These are phyloP conservation scores for Acrocephalus scirpaceus DNA, from an alignment of 2,797 vertebrate species.

Conservation along the genomic window DNA sequence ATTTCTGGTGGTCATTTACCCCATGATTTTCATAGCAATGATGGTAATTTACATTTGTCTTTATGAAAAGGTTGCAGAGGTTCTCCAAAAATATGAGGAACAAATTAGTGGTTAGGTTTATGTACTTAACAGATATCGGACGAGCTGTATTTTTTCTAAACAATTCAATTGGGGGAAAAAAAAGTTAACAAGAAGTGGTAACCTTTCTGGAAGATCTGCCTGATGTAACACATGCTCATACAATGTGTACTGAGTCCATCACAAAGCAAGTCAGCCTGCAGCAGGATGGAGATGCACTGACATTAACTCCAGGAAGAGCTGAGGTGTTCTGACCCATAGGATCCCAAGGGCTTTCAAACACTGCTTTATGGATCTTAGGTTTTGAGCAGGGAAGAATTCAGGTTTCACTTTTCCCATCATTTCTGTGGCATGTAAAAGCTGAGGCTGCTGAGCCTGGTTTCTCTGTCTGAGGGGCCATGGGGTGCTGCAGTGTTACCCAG, in stretches of 20 bases:
- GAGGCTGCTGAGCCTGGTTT: background rate
- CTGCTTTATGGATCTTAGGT: background rate
- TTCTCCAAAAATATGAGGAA: background rate
- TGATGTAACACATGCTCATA: background rate
- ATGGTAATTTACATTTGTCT: background rate
- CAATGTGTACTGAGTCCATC: background rate
- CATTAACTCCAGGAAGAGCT: background rate
- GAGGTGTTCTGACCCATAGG: background rate
- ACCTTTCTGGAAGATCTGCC: background rate
- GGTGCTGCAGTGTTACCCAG: background rate
- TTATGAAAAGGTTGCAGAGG: background rate
- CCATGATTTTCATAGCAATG: background rate
- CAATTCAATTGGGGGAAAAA: fast-evolving
- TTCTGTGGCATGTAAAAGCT: background rate
- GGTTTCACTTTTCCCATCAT: background rate
- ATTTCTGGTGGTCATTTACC: background rate
- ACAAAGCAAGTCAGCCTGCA: background rate
- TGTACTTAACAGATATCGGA: background rate
- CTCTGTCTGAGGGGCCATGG: background rate
- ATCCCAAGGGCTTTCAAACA: background rate
- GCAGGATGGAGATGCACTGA: background rate
- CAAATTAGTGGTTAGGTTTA: background rate
- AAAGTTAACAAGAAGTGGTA: background rate
- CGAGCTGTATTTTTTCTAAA: background rate
- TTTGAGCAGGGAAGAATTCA: background rate